Evolutionary conservation across 2,113 vertebrate genomes (phyloP).

Genomic region (Cryptoleucopteryx plumbea): DNA sequence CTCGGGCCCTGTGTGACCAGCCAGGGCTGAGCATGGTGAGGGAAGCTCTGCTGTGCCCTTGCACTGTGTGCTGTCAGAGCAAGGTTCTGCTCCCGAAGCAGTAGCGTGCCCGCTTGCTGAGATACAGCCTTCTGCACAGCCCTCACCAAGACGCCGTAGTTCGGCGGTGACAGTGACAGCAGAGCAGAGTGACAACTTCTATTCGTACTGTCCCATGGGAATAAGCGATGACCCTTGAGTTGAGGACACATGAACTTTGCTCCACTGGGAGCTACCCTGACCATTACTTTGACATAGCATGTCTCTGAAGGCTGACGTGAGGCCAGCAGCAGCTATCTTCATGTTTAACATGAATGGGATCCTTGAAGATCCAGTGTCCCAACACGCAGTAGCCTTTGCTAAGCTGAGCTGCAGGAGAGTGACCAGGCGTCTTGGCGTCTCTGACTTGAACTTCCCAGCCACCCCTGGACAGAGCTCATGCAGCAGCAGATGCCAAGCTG

Average conservation of each 20-base stretch:
- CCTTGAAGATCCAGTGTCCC: not conserved
- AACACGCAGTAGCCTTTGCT: not conserved
- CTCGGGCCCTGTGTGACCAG: not conserved
- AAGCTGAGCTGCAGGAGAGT: not conserved
- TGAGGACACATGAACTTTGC: not conserved
- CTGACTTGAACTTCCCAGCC: not conserved
- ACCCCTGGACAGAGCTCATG: not conserved
- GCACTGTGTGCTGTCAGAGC: not conserved
- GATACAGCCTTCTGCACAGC: not conserved
- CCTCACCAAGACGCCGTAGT: not conserved
- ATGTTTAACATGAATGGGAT: not conserved
- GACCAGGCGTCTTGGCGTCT: not conserved
- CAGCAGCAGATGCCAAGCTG: not conserved
- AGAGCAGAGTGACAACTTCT: not conserved
- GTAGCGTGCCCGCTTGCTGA: not conserved
- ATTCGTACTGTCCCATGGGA: not conserved
- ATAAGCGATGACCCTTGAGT: not conserved
- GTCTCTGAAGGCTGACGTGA: not conserved
- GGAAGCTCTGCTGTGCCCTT: not conserved
- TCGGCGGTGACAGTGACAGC: not conserved
- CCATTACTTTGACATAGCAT: fast-evolving
- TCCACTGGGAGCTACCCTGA: fast-evolving
- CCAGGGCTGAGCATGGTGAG: not conserved
- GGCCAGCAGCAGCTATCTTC: not conserved
- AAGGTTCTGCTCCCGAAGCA: not conserved